Conservation (phyloP, 2,888 invertebrate species). For the Chalcis sispes region DNA sequence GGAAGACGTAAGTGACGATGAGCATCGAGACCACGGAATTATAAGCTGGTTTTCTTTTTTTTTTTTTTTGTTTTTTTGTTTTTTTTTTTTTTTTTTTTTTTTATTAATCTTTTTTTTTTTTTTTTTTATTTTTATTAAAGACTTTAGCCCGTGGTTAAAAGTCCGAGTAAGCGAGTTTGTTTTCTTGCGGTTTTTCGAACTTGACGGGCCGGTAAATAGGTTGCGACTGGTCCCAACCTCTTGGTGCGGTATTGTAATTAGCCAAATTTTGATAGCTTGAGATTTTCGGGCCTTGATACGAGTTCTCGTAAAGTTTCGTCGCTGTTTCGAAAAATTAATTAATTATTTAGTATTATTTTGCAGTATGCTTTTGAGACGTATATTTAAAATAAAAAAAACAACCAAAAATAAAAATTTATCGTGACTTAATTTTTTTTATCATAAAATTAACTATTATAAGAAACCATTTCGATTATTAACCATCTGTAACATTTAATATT, state of each 20-base stretch:
- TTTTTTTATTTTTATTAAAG: not conserved
- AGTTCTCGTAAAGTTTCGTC: conserved; percentile 64
- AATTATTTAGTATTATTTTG: not conserved
- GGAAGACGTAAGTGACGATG: conserved; percentile 21
- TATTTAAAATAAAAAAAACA: not conserved
- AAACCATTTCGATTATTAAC: too few relatives aligned
- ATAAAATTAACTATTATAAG: too few relatives aligned
- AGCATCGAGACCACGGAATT: conserved; percentile 16
- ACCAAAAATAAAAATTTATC: too few relatives aligned
- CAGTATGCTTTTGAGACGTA: not conserved
- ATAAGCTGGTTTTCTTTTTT: conserved; percentile 31
- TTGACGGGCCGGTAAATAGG: conserved; percentile 85
- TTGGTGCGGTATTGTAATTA: conserved; percentile 90
- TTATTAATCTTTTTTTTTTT: not conserved
- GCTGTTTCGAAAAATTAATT: conserved; percentile 60
- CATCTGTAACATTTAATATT: too few relatives aligned
- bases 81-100: not conserved
- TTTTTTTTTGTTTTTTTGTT: not conserved
- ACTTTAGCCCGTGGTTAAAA: conserved; percentile 64
- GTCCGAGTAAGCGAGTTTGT: conserved; percentile 71
- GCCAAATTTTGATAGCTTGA: conserved; percentile 75
- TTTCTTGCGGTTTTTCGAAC: conserved; percentile 79
- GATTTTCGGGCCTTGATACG: conserved; percentile 71
- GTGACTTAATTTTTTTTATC: too few relatives aligned
- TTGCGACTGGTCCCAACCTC: conserved; percentile 86